phyloP scores from a whole-genome alignment of 1,140 invertebrate species.

The Diploscapter pachys region DNA sequence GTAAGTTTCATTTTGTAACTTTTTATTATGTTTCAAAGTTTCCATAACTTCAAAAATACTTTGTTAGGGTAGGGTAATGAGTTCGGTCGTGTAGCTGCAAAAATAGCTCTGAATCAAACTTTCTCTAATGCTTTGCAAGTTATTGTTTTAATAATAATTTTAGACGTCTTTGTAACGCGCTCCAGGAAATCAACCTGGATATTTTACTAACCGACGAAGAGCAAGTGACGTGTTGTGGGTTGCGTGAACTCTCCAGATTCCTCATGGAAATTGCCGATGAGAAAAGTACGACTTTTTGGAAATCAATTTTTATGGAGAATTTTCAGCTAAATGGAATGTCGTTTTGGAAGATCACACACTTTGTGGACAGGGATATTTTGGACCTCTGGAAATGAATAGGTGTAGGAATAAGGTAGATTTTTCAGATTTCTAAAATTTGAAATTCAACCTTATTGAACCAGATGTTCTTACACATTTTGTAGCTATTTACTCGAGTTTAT shows the following conservation, averaged over 20 bases:
- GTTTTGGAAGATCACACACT: conserved; percentile 12
- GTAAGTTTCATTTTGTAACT: background rate
- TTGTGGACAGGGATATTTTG: conserved; percentile 26
- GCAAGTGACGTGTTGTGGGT: conserved; percentile 26
- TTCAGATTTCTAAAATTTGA: background rate
- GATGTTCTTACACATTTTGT: background rate
- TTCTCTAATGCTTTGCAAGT: background rate
- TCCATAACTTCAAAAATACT: too few relatives aligned
- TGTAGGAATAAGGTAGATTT: conserved; percentile 19
- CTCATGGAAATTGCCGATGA: conserved; percentile 11
- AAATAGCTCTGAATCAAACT: background rate
- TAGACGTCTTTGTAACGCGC: background rate
- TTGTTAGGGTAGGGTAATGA: too few relatives aligned
- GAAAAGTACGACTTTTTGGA: background rate
- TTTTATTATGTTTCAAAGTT: too few relatives aligned
- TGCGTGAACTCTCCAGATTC: conserved; percentile 26
- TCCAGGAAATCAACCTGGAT: conserved; percentile 19
- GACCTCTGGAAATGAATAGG: conserved; percentile 18
- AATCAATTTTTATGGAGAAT: background rate
- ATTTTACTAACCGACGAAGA: conserved; percentile 14
- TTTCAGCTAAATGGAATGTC: conserved; percentile 19
- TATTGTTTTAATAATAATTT: background rate
- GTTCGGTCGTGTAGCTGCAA: too few relatives aligned
- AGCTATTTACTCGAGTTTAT: background rate
- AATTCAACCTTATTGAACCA: background rate